Base-by-base conservation (phyloP, 2,113 vertebrate species). In the Lampris incognitus region DNA sequence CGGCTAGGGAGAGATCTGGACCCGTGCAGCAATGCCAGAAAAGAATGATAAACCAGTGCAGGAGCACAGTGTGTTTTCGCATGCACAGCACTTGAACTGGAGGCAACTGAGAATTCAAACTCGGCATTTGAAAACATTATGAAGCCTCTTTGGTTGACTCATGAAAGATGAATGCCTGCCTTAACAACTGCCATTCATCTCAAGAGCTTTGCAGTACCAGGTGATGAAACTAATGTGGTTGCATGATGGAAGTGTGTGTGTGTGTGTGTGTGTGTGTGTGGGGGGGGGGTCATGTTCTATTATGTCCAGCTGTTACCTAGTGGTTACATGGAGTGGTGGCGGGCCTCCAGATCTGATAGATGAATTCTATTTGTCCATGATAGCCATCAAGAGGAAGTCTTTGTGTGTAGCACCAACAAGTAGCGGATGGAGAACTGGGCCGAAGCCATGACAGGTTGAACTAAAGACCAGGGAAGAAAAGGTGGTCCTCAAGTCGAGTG, bases 371-470 rank as follows among this genome's bases (percentile, higher is more conserved):
- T 69, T 70, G 79, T 71, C 60, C 38, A 13, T 0, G 76, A 89
- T 88, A 44, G 67, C 57, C 75, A 87, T 82, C 76, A 54, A 48
- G 41, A 87, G 85, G 80, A 89, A 88, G 86, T 87, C 62, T 70
- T 46, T 69, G 74, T 80, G 88, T 74, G 60, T 54, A 82, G 71
- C 60, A 67, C 62, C 79, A 81, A 87, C 58, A 8, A 85, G 75
- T 69, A 74, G 67, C 68, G 57, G 56, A 87, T 52, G 72, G 40
- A 74, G 66, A 66, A 11, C 42, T 51, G 71, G 36, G 37, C 46
- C 54, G n/a, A 82, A 50, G 65, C 50, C 70, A 66, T 5, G 40
- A 36, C 55, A 49, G 38, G 46, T 54, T 59, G 11, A 66, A 67
- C 51, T 41, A 38, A 1, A 44, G 56, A 9, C n/a, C 9, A 24